These are phyloP conservation scores for Gila robusta DNA, from an alignment of 2,797 vertebrate genomes.

Conservation along the genomic window DNA sequence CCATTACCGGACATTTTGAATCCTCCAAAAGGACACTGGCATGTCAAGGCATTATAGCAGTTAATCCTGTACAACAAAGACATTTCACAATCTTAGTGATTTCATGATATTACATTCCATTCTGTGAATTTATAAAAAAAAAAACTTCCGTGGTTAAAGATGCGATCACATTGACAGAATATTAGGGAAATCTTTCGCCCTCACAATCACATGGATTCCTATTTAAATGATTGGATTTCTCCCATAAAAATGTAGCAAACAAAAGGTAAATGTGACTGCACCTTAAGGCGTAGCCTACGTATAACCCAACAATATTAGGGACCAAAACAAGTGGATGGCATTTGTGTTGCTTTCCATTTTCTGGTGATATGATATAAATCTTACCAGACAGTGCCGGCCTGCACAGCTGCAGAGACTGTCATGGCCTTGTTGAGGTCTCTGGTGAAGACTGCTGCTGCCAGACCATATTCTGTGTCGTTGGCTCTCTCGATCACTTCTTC, in stretches of 20 bases:
- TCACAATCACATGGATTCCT: background rate
- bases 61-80: slow-evolving; percentile 88
- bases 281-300: too few relatives aligned
- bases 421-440: slow-evolving; percentile 97
- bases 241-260: too few relatives aligned
- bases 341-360: background rate
- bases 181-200: background rate
- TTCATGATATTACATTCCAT: slow-evolving; percentile 55
- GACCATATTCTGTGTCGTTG: slow-evolving; percentile 94
- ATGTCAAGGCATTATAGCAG: slow-evolving; percentile 98
- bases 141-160: background rate
- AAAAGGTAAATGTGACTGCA: background rate
- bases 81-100: slow-evolving; percentile 58
- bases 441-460: slow-evolving; percentile 95
- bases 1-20: slow-evolving; percentile 99
- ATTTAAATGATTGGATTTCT: background rate
- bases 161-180: background rate
- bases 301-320: background rate
- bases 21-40: slow-evolving; percentile 98
- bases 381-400: slow-evolving; percentile 98
- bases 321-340: background rate
- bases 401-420: slow-evolving; percentile 93
- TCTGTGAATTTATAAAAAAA: background rate
- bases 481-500: slow-evolving; percentile 98
- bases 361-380: slow-evolving; percentile 52